Evolutionary conservation across 2,113 vertebrate genomes (phyloP), one percentile per base, ranked within the genome.

Genomic region (Bubalus kerabau): DNA sequence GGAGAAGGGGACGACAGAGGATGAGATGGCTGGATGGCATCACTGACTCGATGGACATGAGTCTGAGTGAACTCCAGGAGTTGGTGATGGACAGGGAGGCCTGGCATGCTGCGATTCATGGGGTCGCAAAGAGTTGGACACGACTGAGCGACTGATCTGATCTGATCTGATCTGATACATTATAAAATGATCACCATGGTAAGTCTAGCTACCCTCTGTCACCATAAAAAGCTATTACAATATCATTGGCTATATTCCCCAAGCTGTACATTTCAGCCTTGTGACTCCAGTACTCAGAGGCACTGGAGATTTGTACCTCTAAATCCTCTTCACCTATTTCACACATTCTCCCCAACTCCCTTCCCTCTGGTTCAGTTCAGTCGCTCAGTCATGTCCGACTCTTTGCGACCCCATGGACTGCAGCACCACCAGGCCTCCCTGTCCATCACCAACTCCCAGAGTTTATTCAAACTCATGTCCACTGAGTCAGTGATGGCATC

Each of bases 351-450:
- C 50, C 50, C 19, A 36, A 14, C 32, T 52, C 50, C 21, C 23
- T 36, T n/a, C 81, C 6, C 19, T 83, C 50, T 83, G 50, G 50
- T 71, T 71, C 19, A 71, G n/a, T 40, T 71, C n/a, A 36, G 67
- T 71, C 0, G 5, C 19, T 40, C n/a, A 71, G n/a, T 71, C 19
- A 0, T 40, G 19, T 71, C n/a, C 0, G 0, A 36, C 19, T 40
- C 19, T 36, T 36, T 40, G n/a, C 0, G 11, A 71, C n/a, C 67
- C 67, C 67, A 71, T 6, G n/a, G n/a, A 40, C 10, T 40, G 19
- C n/a, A 71, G 67, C 67, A 40, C 67, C 4, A 1, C 2, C 19
- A 71, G 67, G n/a, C n/a, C 67, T 71, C 67, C n/a, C 67, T 71
- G 67, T 23, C n/a, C 19, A 71, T 71, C 19, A 23, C 19, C n/a